A percentile compares a stretch with the other conserved stretches of the same genome.
Conservation (phyloP, 2,888 invertebrate species). For the Noctua fimbriata region DNA sequence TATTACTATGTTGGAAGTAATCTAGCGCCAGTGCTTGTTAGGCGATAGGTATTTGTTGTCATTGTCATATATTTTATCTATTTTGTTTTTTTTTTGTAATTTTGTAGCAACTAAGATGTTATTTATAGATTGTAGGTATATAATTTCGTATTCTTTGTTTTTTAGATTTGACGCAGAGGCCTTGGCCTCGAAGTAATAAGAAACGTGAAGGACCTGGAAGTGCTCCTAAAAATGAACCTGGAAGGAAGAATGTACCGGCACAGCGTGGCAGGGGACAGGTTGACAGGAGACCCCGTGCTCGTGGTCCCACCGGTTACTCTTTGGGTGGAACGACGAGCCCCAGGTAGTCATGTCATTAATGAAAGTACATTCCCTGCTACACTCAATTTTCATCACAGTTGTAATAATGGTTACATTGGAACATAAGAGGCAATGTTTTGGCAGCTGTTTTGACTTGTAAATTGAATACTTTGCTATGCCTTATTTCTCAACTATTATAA, state of each 20-base stretch:
- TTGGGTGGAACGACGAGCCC: conserved; percentile 93
- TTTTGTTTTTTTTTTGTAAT: not conserved
- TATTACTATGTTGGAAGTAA: too few species aligned
- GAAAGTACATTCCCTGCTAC: not conserved
- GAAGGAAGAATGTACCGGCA: conserved; percentile 91
- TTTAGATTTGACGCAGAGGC: conserved; percentile 88
- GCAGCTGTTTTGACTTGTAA: not conserved
- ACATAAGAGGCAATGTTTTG: not conserved
- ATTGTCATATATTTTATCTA: not conserved
- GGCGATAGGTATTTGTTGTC: conserved; percentile 29
- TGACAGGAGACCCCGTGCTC: conserved; percentile 93
- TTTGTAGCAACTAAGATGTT: not conserved
- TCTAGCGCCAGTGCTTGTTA: conserved; percentile 22
- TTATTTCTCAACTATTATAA: not conserved
- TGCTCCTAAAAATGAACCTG: conserved; percentile 91
- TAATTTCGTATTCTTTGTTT: conserved; percentile 38
- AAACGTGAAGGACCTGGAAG: conserved; percentile 92
- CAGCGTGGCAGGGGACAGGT: conserved; percentile 92
- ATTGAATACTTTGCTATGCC: not conserved
- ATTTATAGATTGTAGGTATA: not conserved
- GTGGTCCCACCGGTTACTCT: conserved; percentile 86
- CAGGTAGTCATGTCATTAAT: conserved; percentile 84
- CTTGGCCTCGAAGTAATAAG: conserved; percentile 91
- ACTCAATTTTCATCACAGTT: not conserved
- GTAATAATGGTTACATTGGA: not conserved